Percentiles rank a stretch among this genome's conserved stretches.
phyloP scores from a whole-genome alignment of 2,888 invertebrate species.

The Smittia aterrima region DNA sequence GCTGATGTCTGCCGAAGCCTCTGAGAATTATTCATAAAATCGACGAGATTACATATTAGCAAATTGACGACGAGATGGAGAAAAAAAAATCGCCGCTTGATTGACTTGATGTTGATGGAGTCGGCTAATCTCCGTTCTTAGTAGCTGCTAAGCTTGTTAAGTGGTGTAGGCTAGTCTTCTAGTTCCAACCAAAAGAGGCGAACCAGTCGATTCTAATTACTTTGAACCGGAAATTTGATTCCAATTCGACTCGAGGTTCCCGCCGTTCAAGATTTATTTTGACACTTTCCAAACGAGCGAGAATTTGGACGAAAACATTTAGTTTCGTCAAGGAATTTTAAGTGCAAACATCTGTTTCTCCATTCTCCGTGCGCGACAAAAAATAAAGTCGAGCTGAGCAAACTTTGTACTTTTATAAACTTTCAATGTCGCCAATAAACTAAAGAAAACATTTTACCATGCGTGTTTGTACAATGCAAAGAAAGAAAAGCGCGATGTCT shows the following conservation, averaged over 20 bases:
- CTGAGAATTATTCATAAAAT: neutral
- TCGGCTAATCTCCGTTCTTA: neutral
- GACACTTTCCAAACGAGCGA: too few relatives aligned
- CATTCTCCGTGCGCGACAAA: neutral
- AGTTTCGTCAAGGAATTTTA: neutral
- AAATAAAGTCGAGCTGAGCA: neutral
- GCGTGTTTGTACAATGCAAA: neutral
- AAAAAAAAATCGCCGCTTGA: neutral
- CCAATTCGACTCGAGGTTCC: too few relatives aligned
- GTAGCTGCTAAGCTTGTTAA: neutral
- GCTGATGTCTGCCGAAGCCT: neutral
- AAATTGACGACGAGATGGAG: constrained; percentile 12
- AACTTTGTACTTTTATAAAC: neutral
- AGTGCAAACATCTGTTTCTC: constrained; percentile 2
- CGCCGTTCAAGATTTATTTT: too few relatives aligned
- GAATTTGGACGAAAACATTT: too few relatives aligned
- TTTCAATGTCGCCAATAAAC: neutral
- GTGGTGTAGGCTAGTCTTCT: constrained; percentile 2
- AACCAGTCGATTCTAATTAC: neutral
- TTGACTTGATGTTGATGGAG: neutral
- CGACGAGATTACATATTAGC: constrained; percentile 7
- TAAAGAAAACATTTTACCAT: neutral
- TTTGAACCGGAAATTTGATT: too few relatives aligned
- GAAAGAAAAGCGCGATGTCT: neutral
- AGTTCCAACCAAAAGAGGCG: neutral